phyloP scores from a whole-genome alignment of 1,140 invertebrate genomes.

The Drosophila simulans region DNA sequence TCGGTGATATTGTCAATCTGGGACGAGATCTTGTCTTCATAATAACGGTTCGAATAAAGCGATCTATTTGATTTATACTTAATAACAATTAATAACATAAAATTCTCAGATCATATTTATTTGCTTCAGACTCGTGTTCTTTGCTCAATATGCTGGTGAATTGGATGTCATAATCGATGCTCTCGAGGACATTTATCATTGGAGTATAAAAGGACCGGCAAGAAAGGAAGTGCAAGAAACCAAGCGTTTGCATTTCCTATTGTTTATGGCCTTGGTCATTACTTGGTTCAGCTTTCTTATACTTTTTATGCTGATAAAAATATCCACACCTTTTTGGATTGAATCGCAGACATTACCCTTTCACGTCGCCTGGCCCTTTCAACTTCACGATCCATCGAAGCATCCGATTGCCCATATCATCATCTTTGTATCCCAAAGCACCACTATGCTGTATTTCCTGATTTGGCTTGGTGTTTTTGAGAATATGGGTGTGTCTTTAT shows the following conservation, averaged over 20 bases:
- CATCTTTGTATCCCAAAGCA: constrained; percentile 28
- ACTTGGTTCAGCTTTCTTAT: constrained; percentile 7
- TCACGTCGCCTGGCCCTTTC: constrained; percentile 40
- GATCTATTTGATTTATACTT: neutral
- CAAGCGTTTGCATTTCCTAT: constrained; percentile 26
- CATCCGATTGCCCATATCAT: constrained; percentile 19
- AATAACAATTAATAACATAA: neutral
- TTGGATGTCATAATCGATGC: constrained; percentile 34
- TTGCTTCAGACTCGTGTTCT: constrained; percentile 7
- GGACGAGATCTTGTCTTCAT: constrained; percentile 45
- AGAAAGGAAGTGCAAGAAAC: neutral
- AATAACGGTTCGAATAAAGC: constrained; percentile 13
- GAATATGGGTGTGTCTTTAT: constrained; percentile 9
- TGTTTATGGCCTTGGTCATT: neutral
- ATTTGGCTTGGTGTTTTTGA: constrained; percentile 18
- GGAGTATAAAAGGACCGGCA: neutral
- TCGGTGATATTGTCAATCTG: constrained; percentile 25
- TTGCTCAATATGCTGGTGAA: constrained; percentile 14
- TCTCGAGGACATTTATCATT: constrained; percentile 19
- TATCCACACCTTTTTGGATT: constrained; percentile 34
- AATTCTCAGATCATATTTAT: constrained; percentile 13
- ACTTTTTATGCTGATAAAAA: constrained; percentile 8
- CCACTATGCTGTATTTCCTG: constrained; percentile 6
- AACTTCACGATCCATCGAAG: constrained; percentile 24
- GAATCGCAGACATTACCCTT: constrained; percentile 42